Evolutionary conservation across 2,113 vertebrate species (phyloP).

Genomic region (Girardinichthys multiradiatus): DNA sequence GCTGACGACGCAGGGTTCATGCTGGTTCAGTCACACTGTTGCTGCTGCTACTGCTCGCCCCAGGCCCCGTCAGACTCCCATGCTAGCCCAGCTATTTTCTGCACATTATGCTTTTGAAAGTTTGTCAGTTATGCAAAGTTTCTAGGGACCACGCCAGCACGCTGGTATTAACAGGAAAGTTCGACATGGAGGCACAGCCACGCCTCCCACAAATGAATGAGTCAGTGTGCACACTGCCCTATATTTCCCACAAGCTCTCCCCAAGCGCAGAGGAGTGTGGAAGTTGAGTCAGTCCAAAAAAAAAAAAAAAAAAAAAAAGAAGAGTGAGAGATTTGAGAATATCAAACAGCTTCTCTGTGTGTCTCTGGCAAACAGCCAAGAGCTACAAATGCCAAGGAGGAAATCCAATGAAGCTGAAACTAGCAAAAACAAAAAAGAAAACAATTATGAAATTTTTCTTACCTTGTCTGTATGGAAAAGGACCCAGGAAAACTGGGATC

Average conservation of each 20-base stretch:
- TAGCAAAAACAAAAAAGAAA: conserved; percentile 45
- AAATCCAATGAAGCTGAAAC: conserved; percentile 62
- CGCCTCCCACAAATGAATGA: conserved; percentile 37
- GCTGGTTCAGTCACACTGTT: conserved; percentile 68
- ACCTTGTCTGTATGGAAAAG: conserved; percentile 48
- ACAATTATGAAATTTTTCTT: conserved; percentile 33
- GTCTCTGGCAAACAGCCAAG: conserved; percentile 58
- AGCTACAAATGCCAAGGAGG: conserved; percentile 54
- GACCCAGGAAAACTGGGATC: conserved; percentile 13
- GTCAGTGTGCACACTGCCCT: conserved; percentile 6
- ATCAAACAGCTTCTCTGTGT: conserved; percentile 55
- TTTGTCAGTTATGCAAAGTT: conserved; percentile 65
- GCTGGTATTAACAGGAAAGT: conserved; percentile 9
- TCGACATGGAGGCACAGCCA: conserved; percentile 6
- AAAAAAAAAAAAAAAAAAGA: neutral
- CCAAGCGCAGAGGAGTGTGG: conserved; percentile 6
- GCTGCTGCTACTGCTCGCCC: conserved; percentile 45
- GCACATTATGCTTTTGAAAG: conserved; percentile 44
- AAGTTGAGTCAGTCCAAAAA: conserved; percentile 30
- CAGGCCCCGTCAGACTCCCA: conserved; percentile 44
- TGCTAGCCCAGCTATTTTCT: conserved; percentile 60
- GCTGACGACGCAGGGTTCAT: conserved; percentile 75
- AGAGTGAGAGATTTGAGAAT: conserved; percentile 40
- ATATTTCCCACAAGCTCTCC: conserved; percentile 41
- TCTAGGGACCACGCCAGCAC: conserved; percentile 17